phyloP scores from a whole-genome alignment of 2,113 vertebrate genomes.

The Clupea harengus region DNA sequence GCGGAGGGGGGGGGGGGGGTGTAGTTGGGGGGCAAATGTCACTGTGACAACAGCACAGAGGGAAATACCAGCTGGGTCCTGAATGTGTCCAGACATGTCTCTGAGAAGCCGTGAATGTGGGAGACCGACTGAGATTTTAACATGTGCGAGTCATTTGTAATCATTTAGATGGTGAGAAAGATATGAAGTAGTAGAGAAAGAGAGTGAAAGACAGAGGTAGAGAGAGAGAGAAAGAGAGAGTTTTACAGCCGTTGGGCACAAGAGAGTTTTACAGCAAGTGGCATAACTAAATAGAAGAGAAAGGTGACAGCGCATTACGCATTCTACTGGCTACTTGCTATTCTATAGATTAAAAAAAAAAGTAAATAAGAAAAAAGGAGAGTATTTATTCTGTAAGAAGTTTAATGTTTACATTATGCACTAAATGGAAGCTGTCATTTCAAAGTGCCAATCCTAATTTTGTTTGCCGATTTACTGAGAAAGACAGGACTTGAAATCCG shows the following conservation, averaged over 20 bases:
- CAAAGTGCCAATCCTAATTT: conserved; percentile 50
- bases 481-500: conserved; percentile 31
- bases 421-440: conserved; percentile 27
- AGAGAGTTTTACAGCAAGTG: background rate
- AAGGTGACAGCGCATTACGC: background rate
- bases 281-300: background rate
- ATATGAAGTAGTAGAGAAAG: background rate
- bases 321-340: background rate
- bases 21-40: background rate
- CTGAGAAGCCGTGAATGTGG: background rate
- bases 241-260: conserved; percentile 6
- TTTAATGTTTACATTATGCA: conserved; percentile 55
- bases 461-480: conserved; percentile 36
- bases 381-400: conserved; percentile 19
- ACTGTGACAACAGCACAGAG: background rate
- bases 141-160: background rate
- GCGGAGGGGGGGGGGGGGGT: too few species aligned
- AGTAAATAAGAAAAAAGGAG: conserved; percentile 34
- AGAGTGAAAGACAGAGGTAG: background rate
- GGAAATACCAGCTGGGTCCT: background rate
- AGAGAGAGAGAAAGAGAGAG: background rate
- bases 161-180: background rate
- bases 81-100: background rate
- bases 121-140: background rate
- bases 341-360: conserved; percentile 15